Evolutionary conservation across 2,797 vertebrate species (phyloP), one percentile per base, ranked within the genome.

Genomic region (Coreius guichenoti): DNA sequence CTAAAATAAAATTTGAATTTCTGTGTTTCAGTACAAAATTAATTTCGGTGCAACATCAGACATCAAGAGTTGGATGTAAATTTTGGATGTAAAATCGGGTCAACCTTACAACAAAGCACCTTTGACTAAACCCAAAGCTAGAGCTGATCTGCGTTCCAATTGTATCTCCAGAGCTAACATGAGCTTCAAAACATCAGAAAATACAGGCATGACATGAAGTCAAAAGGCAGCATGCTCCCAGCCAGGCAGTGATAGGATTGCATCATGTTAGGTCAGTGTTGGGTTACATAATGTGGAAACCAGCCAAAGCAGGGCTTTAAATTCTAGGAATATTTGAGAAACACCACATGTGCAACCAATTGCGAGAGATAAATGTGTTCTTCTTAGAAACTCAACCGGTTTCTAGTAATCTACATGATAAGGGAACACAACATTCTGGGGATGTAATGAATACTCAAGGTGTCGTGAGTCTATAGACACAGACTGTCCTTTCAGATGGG

Each of bases 251-350:
- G 79, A 89, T 81, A 76, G 9, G 91, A 90, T 92, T 85, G 80
- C 43, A 54, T 77, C 47, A 51, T 82, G 8, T 39, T 39, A 8
- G 8, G 9, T 43, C 84, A 65, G 12, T 65, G 54, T 63, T 80
- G 78, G 90, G 73, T 56, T 54, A 56, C 76, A 1, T 5, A 75
- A 92, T 92, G 90, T 82, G 83, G 86, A 92, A 92, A 47, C 19
- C 63, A 12, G 84, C 80, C 83, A 87, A 91, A 43, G 88, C 86
- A 56, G 86, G 26, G 21, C 19, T 86, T 73, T 47, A 29, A 69
- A 84, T 81, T 82, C 80, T 61, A 63, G 63, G 68, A 75, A 82
- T 68, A 13, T 43, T 86, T 86, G n/a, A 67, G 29, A 80, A 87
- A 85, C 68, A 49, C 39, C 73, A 80, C 82, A 77, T 56, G 39